Conservation (phyloP, 2,888 invertebrate species). For the Xanthia icteritia region DNA sequence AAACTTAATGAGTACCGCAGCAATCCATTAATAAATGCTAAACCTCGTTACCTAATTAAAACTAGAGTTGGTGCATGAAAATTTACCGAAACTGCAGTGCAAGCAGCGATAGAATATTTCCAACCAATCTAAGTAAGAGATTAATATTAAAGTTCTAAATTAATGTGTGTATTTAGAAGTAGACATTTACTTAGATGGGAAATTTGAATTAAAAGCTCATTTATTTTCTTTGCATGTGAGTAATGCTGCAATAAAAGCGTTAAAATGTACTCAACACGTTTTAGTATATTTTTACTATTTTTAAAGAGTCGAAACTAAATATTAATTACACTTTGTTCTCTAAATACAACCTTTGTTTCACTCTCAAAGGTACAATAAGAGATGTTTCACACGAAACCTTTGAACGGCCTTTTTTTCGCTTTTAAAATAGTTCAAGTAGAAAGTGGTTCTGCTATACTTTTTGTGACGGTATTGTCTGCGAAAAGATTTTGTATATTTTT, state of each 20-base stretch:
- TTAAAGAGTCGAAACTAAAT: conserved; percentile 65
- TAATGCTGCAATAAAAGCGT: conserved; percentile 2
- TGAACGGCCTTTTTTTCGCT: conserved; percentile 32
- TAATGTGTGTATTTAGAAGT: background rate
- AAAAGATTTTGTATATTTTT: conserved; percentile 34
- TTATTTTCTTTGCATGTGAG: background rate
- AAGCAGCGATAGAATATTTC: background rate
- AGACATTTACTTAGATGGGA: background rate
- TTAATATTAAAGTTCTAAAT: conserved; percentile 2
- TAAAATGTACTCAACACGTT: conserved; percentile 21
- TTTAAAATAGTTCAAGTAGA: conserved; percentile 47
- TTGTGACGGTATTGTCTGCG: conserved; percentile 7
- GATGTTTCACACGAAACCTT: conserved; percentile 46
- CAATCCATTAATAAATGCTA: conserved; percentile 14
- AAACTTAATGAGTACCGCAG: background rate
- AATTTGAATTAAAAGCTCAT: background rate
- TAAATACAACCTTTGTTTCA: conserved; percentile 61
- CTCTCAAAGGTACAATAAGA: conserved; percentile 40
- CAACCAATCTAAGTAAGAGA: background rate
- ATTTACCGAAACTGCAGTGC: conserved; percentile 1
- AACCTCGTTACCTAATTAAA: conserved; percentile 26
- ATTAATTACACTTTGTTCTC: conserved; percentile 64
- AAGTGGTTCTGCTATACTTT: conserved; percentile 21
- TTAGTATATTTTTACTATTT: too few species aligned
- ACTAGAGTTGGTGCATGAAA: conserved; percentile 1